phyloP scores from a whole-genome alignment of 2,888 invertebrate species.

The Cryptus armator region DNA sequence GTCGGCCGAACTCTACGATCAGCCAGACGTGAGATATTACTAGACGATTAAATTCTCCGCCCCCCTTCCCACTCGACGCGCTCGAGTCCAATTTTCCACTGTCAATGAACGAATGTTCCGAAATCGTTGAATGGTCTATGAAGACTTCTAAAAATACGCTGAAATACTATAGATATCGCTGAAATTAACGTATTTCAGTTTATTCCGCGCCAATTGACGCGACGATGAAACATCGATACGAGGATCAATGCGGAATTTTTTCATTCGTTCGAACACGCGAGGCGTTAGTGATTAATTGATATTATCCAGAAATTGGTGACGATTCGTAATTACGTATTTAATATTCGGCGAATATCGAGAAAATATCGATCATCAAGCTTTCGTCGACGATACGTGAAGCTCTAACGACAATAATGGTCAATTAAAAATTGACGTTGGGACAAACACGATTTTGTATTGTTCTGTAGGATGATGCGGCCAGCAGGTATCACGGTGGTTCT shows the following conservation, averaged over 20 bases:
- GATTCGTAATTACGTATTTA: not conserved
- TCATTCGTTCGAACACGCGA: not conserved
- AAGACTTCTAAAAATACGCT: not conserved
- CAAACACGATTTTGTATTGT: constrained; percentile 76
- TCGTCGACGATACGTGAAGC: not conserved
- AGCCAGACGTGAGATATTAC: constrained; percentile 20
- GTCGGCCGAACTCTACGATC: constrained; percentile 46
- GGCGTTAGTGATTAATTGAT: not conserved
- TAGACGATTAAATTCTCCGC: constrained; percentile 1
- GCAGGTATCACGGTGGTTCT: constrained; percentile 79
- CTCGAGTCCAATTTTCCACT: not conserved
- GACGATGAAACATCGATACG: not conserved
- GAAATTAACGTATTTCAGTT: not conserved
- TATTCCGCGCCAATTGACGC: not conserved
- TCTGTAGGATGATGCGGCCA: constrained; percentile 79
- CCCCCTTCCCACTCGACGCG: not conserved
- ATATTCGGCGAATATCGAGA: constrained; percentile 1
- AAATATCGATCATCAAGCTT: not conserved
- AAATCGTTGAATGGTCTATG: not conserved
- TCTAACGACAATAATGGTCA: constrained; percentile 15
- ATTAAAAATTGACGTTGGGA: constrained; percentile 68
- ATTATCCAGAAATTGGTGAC: not conserved
- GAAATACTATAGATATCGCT: not conserved
- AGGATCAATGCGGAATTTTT: not conserved
- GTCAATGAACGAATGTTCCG: not conserved